Evolutionary conservation across 2,888 invertebrate species (phyloP), one percentile per base, ranked within the genome.

Genomic region (Ypsolopha scabrella): DNA sequence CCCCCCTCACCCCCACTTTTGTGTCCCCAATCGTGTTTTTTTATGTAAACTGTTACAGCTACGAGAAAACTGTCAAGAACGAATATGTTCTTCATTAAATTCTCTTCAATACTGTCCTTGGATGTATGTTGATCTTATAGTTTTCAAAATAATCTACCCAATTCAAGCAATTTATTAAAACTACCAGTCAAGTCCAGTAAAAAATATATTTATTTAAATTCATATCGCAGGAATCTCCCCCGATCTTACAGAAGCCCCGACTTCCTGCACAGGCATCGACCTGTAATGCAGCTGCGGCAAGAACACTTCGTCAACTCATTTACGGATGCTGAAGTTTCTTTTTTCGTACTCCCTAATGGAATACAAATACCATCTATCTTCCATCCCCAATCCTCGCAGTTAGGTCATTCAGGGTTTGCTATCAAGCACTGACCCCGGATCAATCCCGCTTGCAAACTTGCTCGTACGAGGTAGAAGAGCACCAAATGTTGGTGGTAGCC

Each of bases 401-500:
- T 44, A 4, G 38, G 52, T 49, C 47, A 52, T 53, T 55, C 50
- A 50, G 53, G 53, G n/a, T 55, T 53, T 50, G 55, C 8, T 50
- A 52, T 46, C 46, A 53, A 41, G 34, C 51, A 49, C 14, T 53
- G 52, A 51, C 52, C 54, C 52, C 54, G 53, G 51, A 55, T 52
- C 34, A 50, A 52, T 52, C 53, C 55, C 43, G 55, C 52, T 55
- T 55, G 55, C 53, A 55, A 53, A 53, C 24, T 39, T 37, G 53
- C 48, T 53, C 35, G 50, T 50, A 37, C 47, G 52, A 41, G 50
- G 50, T 43, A 24, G 10, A 48, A 53, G 50, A 50, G 48, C 53
- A 43, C 51, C 53, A 38, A 53, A 39, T 53, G 51, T 55, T 51
- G 53, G 53, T 50, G 53, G 53, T 39, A 53, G 51, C 52, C 51